Conservation (phyloP, 2,888 invertebrate species). For the Metellina segmentata region DNA sequence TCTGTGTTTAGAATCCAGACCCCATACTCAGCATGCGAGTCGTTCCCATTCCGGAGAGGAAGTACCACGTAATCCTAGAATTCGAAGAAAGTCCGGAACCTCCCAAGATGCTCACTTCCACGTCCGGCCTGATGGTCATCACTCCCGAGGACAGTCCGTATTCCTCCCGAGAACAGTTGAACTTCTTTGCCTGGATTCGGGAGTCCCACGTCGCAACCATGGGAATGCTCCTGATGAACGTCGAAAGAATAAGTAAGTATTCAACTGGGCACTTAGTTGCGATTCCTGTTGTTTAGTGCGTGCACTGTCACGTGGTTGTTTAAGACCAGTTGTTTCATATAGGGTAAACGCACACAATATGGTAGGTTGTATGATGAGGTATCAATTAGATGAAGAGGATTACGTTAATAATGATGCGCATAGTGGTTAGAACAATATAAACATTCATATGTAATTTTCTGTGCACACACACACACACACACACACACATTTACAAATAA, state of each 20-base stretch:
- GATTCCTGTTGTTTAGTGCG: too few relatives aligned
- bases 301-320: too few relatives aligned
- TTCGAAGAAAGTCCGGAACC: constrained; percentile 65
- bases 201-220: constrained; percentile 51
- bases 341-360: too few relatives aligned
- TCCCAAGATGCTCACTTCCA: constrained; percentile 11
- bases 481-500: too few relatives aligned
- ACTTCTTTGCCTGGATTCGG: constrained; percentile 50
- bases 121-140: constrained; percentile 53
- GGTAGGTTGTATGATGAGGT: too few relatives aligned
- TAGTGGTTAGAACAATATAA: too few relatives aligned
- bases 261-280: too few relatives aligned
- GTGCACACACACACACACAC: too few relatives aligned
- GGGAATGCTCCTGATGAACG: constrained; percentile 66
- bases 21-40: constrained; percentile 65
- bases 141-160: constrained; percentile 9
- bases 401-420: too few relatives aligned
- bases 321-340: too few relatives aligned
- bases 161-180: constrained; percentile 27
- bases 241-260: constrained; percentile 64
- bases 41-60: constrained; percentile 63
- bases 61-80: constrained; percentile 72
- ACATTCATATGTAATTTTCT: too few relatives aligned
- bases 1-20: constrained; percentile 63
- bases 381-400: too few relatives aligned